A percentile compares a stretch with the other conserved stretches of the same genome.
Conservation (phyloP, 2,888 invertebrate genomes). For the Lasioglossum zephyrum region DNA sequence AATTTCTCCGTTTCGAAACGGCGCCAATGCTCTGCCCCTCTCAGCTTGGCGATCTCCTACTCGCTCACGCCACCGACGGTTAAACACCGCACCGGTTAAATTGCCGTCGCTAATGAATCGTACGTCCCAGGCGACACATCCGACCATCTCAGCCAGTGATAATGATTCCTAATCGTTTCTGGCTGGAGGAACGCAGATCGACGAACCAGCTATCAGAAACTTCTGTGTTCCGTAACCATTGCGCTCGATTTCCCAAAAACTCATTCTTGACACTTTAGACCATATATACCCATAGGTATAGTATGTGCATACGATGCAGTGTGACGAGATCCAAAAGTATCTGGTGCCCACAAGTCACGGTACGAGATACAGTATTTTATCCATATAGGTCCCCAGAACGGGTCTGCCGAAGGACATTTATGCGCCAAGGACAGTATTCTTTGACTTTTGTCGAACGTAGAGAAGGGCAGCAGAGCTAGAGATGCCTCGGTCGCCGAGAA, state of each 20-base stretch:
- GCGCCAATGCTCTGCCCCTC: neutral
- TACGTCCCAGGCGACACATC: neutral
- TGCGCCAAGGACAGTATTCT: too few species aligned
- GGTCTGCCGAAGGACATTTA: too few species aligned
- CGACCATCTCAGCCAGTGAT: slow-evolving; percentile 7
- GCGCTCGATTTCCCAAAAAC: neutral
- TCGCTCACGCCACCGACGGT: neutral
- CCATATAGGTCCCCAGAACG: too few species aligned
- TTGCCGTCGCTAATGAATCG: slow-evolving; percentile 39
- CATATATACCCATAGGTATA: too few species aligned
- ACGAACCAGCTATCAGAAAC: neutral
- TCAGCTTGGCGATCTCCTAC: neutral
- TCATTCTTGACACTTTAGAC: too few species aligned
- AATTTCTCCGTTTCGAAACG: slow-evolving; percentile 55
- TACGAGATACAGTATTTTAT: too few species aligned
- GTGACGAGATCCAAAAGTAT: too few species aligned
- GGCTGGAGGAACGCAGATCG: neutral
- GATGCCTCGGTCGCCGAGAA: too few species aligned
- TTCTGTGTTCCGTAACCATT: neutral
- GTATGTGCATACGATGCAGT: too few species aligned
- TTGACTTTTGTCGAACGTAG: too few species aligned
- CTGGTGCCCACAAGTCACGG: too few species aligned
- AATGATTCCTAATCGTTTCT: slow-evolving; percentile 1
- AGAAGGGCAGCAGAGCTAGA: too few species aligned
- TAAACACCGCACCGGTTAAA: slow-evolving; percentile 22